phyloP scores from a whole-genome alignment of 30 jellyfish, hydroid and myxozoan species.

The Aurelia aurita region DNA sequence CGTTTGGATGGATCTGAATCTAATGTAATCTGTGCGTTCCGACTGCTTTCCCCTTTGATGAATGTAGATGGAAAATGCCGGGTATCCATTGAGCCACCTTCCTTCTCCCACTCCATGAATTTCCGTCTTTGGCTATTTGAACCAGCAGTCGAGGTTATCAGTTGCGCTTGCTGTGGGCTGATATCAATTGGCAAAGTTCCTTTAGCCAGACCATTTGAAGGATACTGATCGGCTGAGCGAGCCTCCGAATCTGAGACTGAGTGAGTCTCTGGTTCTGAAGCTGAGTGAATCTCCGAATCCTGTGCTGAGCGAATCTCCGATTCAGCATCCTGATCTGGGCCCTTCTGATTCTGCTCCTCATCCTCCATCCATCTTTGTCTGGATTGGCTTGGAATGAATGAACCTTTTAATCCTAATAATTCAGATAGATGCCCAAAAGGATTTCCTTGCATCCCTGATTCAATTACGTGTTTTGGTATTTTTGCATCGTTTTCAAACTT shows the following conservation, averaged over 20 bases:
- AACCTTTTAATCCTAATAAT: slow-evolving; percentile 54
- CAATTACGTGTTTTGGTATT: slow-evolving; percentile 47
- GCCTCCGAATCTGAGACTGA: too few species aligned
- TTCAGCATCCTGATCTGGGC: neutral
- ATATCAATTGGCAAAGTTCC: slow-evolving; percentile 58
- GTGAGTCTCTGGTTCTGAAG: neutral
- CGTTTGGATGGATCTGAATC: slow-evolving; percentile 37
- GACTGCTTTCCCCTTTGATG: slow-evolving; percentile 12
- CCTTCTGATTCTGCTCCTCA: slow-evolving; percentile 31
- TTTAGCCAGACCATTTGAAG: neutral
- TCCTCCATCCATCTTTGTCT: slow-evolving; percentile 58
- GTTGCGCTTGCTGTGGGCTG: slow-evolving; percentile 39
- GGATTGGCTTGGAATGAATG: slow-evolving; percentile 63
- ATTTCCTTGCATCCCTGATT: slow-evolving; percentile 8
- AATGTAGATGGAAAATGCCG: slow-evolving; percentile 53
- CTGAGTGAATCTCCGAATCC: neutral
- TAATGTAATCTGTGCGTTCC: neutral
- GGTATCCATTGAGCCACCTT: slow-evolving; percentile 64
- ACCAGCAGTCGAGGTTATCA: slow-evolving; percentile 46
- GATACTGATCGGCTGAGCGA: neutral
- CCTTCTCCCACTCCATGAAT: slow-evolving; percentile 55
- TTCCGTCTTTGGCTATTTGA: slow-evolving; percentile 38
- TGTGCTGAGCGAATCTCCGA: neutral
- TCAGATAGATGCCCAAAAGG: slow-evolving; percentile 66
- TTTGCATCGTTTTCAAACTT: slow-evolving; percentile 4